Conservation (phyloP, 2,888 invertebrate species). For the Chaetogeoica ovagalla region DNA sequence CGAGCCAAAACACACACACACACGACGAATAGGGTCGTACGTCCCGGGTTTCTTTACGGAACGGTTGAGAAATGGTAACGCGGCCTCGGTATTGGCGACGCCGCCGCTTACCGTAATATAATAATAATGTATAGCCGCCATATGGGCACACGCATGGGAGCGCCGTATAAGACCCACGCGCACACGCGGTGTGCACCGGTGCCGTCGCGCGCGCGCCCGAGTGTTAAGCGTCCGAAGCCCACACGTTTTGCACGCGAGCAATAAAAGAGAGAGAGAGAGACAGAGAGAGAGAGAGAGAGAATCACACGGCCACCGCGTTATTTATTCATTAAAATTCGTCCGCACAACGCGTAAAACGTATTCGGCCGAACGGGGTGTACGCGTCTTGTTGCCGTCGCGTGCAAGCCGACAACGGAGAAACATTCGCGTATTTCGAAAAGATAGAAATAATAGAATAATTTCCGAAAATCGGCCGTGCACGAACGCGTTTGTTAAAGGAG, state of each 20-base stretch:
- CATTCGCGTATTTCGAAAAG: too few relatives aligned
- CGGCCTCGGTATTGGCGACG: slow-evolving; percentile 12
- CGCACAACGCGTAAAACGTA: too few relatives aligned
- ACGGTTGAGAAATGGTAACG: slow-evolving; percentile 25
- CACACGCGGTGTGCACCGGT: slow-evolving; percentile 23
- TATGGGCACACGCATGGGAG: slow-evolving; percentile 39
- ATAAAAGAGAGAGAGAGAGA: not conserved
- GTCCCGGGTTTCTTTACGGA: slow-evolving; percentile 26
- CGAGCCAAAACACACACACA: not conserved
- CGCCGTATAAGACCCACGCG: slow-evolving; percentile 44
- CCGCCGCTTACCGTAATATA: too few relatives aligned
- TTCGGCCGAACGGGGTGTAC: too few relatives aligned
- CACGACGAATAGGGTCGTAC: not conserved
- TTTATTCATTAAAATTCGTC: too few relatives aligned
- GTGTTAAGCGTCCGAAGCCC: slow-evolving; percentile 34
- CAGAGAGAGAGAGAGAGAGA: not conserved
- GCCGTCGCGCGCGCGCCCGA: not conserved
- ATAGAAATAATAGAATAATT: too few relatives aligned
- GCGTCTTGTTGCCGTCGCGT: too few relatives aligned
- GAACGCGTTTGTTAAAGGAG: too few relatives aligned
- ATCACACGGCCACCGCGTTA: not conserved
- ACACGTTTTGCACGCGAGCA: slow-evolving; percentile 53
- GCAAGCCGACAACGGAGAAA: too few relatives aligned
- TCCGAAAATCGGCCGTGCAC: too few relatives aligned
- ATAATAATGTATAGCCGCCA: slow-evolving; percentile 25